A percentile compares a stretch with the other conserved stretches of the same genome.
These are phyloP conservation scores for Myripristis murdjan DNA, from an alignment of 2,797 vertebrate genomes.

Conservation along the genomic window DNA sequence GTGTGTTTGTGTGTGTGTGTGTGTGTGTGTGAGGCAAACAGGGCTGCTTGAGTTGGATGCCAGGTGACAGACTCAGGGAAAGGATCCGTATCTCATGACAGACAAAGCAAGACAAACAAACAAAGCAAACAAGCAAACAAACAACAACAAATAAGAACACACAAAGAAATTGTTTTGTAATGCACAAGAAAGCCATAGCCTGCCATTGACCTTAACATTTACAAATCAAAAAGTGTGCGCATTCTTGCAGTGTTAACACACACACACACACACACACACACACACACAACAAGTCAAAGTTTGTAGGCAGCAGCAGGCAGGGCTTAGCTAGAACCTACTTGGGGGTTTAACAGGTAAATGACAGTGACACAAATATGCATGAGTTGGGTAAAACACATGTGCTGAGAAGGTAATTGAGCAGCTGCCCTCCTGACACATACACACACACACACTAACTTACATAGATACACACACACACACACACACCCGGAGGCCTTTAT, in stretches of 20 bases:
- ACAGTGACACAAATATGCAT: slow-evolving; percentile 49
- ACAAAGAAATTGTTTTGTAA: too few species aligned
- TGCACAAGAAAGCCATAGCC: background rate
- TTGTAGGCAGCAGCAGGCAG: background rate
- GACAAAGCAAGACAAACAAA: slow-evolving; percentile 9
- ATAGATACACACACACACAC: slow-evolving; percentile 35
- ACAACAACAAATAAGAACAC: background rate
- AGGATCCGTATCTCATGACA: slow-evolving; percentile 20
- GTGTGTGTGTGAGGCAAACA: slow-evolving; percentile 18
- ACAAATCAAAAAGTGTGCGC: background rate
- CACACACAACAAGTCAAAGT: background rate
- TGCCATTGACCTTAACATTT: background rate
- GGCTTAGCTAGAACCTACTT: background rate
- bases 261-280: too few species aligned
- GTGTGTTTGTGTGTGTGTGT: too few species aligned
- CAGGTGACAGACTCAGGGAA: slow-evolving; percentile 37
- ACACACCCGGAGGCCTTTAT: slow-evolving; percentile 58
- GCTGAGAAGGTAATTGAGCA: slow-evolving; percentile 52
- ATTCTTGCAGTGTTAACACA: too few species aligned
- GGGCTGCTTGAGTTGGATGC: slow-evolving; percentile 3
- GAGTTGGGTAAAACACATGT: slow-evolving; percentile 41
- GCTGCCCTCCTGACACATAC: slow-evolving; percentile 50
- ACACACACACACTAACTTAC: slow-evolving; percentile 26
- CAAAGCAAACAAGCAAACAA: slow-evolving; percentile 22
- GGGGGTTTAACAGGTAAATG: slow-evolving; percentile 13